Conservation (phyloP, 1,140 invertebrate species). For the Parapsyche elsis region DNA sequence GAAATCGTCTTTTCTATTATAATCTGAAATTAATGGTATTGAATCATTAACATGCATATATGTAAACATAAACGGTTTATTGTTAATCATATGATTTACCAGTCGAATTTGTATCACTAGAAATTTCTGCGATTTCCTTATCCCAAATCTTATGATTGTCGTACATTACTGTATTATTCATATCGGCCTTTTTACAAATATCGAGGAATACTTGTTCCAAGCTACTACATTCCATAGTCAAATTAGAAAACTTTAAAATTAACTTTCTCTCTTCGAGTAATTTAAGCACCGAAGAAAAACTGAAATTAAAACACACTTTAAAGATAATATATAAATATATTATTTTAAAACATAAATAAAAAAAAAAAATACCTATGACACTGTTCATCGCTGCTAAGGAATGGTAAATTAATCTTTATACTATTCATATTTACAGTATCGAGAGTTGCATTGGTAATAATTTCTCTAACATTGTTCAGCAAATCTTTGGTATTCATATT, state of each 20-base stretch:
- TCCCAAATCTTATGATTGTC: not conserved
- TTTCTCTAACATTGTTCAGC: conserved; percentile 61
- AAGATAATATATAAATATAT: not conserved
- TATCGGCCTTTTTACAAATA: conserved; percentile 63
- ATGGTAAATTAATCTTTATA: conserved; percentile 67
- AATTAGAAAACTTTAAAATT: conserved; percentile 63
- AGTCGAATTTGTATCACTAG: not conserved
- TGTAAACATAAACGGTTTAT: no score
- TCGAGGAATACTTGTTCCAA: conserved; percentile 70
- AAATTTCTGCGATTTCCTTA: not conserved
- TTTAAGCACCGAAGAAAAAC: conserved; percentile 64
- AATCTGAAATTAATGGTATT: not conserved
- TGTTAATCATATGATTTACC: no score
- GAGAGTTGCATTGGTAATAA: conserved; percentile 65
- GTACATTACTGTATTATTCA: not conserved
- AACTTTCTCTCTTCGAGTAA: conserved; percentile 64
- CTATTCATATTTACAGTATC: conserved; percentile 62
- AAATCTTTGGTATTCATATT: conserved; percentile 60
- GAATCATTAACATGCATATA: not conserved
- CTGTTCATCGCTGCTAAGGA: conserved; percentile 64
- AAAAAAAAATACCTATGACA: conserved; percentile 64
- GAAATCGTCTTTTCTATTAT: conserved; percentile 4
- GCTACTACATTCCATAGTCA: conserved; percentile 69
- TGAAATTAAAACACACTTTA: conserved; percentile 55
- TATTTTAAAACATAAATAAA: conserved; percentile 22